Percentiles rank a stretch among this genome's conserved stretches.
Evolutionary conservation across 2,797 vertebrate species (phyloP).

Genomic region (Takifugu ocellatus): DNA sequence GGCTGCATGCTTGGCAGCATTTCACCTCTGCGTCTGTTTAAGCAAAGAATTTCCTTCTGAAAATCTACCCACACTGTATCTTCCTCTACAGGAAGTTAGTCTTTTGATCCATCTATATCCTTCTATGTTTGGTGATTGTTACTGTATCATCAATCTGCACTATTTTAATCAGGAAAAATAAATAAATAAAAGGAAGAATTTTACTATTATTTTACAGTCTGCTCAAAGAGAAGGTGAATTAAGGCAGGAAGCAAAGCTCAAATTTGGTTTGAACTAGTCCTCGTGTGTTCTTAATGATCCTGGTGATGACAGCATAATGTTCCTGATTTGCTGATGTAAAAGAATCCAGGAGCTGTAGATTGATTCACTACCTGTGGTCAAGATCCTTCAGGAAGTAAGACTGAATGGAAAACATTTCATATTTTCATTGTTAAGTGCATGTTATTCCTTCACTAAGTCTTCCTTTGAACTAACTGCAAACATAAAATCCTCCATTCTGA

Average conservation of each 20-base stretch:
- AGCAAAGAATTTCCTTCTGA: too few relatives aligned
- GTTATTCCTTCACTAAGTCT: too few relatives aligned
- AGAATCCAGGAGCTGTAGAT: constrained; percentile 33
- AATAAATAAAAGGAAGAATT: neutral
- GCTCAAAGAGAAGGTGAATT: constrained; percentile 7
- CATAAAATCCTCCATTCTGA: too few relatives aligned
- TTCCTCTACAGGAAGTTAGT: neutral
- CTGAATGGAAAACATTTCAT: neutral
- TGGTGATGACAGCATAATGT: constrained; percentile 53
- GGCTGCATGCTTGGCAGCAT: too few relatives aligned
- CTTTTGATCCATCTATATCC: too few relatives aligned
- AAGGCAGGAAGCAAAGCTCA: constrained; percentile 33
- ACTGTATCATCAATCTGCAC: neutral
- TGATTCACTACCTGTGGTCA: constrained; percentile 11
- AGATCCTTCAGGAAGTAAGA: constrained; percentile 7
- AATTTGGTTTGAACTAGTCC: constrained; percentile 34
- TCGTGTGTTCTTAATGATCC: constrained; percentile 17
- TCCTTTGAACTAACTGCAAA: too few relatives aligned
- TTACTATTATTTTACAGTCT: constrained; percentile 8
- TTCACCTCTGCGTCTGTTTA: too few relatives aligned
- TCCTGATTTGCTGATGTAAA: constrained; percentile 21
- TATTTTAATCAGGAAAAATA: neutral
- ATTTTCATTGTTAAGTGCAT: too few relatives aligned
- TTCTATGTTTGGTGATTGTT: neutral
- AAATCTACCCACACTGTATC: too few relatives aligned